phyloP scores from a whole-genome alignment of 2,888 invertebrate genomes.

The Gnatocerus cornutus region DNA sequence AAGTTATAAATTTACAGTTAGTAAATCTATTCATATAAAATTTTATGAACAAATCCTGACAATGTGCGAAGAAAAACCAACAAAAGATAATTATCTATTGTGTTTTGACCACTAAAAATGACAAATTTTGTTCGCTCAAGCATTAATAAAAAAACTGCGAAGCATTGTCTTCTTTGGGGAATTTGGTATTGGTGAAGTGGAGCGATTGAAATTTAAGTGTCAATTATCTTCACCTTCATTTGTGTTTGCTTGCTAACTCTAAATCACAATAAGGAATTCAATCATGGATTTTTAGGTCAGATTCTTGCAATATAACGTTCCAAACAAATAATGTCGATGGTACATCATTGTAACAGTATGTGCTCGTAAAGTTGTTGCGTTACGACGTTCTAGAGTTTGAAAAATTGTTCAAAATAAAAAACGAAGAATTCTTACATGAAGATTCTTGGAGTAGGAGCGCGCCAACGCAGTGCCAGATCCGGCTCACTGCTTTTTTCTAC shows the following conservation, averaged over 20 bases:
- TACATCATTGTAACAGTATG: constrained; percentile 34
- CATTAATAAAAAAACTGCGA: neutral
- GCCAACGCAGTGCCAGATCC: constrained; percentile 30
- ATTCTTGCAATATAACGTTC: constrained; percentile 37
- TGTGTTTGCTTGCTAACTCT: constrained; percentile 2
- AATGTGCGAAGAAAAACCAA: neutral
- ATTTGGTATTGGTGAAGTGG: too few species aligned
- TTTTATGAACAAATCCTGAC: neutral
- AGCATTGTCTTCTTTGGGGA: too few species aligned
- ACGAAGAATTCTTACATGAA: neutral
- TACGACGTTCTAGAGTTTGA: constrained; percentile 8
- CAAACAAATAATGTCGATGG: constrained; percentile 30
- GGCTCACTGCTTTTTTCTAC: constrained; percentile 21
- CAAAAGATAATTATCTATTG: constrained; percentile 2
- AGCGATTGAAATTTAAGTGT: too few species aligned
- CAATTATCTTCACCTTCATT: neutral
- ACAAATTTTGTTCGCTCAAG: neutral
- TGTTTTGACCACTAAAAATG: neutral
- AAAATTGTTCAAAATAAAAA: constrained; percentile 7
- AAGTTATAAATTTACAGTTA: neutral
- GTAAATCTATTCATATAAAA: constrained; percentile 1
- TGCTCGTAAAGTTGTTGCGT: constrained; percentile 25
- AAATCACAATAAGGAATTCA: constrained; percentile 19
- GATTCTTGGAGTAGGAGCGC: constrained; percentile 5
- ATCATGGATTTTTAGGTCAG: constrained; percentile 29